These are phyloP conservation scores for Lacerta viridis DNA, from an alignment of 2,797 vertebrate species.

Conservation along the genomic window DNA sequence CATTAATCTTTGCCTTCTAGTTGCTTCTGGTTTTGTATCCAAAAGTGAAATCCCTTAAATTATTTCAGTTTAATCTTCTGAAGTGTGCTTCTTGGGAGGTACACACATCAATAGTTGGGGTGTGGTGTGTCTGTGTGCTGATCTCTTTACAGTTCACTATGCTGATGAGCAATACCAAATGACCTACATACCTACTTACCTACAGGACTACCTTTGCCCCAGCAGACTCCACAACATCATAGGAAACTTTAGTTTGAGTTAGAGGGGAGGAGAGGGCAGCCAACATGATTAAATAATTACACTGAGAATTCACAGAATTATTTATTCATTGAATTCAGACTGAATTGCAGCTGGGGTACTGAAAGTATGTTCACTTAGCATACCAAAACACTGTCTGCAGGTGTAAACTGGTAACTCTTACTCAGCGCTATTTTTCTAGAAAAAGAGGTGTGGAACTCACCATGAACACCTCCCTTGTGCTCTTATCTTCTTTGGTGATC, in stretches of 20 bases:
- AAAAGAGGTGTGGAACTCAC: too few relatives aligned
- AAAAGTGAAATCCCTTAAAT: neutral
- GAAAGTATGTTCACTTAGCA: neutral
- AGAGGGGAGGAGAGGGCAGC: neutral
- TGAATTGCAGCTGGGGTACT: neutral
- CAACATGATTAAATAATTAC: slow-evolving; percentile 2
- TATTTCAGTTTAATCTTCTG: neutral
- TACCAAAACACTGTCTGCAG: neutral
- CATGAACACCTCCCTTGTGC: too few relatives aligned
- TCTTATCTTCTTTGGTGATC: too few relatives aligned
- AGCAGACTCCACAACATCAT: neutral
- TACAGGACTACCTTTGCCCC: neutral
- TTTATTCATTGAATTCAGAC: neutral
- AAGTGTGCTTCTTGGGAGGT: neutral
- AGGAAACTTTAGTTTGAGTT: neutral
- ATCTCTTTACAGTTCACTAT: neutral
- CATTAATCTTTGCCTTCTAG: neutral
- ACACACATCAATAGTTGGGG: neutral
- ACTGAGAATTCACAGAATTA: neutral
- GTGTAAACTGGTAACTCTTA: neutral
- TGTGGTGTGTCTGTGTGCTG: neutral
- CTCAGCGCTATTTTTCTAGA: neutral
- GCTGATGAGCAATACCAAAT: neutral
- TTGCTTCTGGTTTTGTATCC: neutral
- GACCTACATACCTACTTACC: neutral